Percentiles rank a stretch among this genome's conserved stretches.
These are phyloP conservation scores for Drymonia ruficornis DNA, from an alignment of 2,888 invertebrate genomes.

Conservation along the genomic window DNA sequence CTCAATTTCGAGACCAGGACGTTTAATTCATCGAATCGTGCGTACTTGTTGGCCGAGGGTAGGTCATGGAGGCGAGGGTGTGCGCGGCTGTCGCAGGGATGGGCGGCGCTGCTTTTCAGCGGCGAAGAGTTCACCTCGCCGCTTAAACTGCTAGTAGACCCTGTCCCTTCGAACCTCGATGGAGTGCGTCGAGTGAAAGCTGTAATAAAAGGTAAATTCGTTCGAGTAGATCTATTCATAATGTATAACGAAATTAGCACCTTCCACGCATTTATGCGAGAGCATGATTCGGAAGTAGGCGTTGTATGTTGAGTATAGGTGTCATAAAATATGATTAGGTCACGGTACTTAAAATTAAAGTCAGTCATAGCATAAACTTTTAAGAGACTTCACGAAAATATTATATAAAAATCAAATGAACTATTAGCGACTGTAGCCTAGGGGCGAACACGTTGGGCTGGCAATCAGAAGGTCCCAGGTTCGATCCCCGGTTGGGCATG, in stretches of 20 bases:
- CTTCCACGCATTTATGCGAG: neutral
- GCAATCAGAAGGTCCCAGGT: too few relatives aligned
- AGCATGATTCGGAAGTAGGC: slow-evolving; percentile 4
- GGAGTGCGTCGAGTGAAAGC: slow-evolving; percentile 74
- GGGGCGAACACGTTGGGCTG: too few relatives aligned
- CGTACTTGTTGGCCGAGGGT: slow-evolving; percentile 71
- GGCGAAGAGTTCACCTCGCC: slow-evolving; percentile 58
- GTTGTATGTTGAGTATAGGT: neutral
- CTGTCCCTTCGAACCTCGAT: slow-evolving; percentile 72
- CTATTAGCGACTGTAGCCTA: too few relatives aligned
- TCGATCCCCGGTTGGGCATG: too few relatives aligned
- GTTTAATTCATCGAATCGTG: slow-evolving; percentile 70
- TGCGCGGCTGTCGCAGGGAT: slow-evolving; percentile 50
- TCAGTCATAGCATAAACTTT: neutral
- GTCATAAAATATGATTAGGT: neutral
- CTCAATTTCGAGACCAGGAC: slow-evolving; percentile 75
- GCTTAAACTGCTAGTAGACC: slow-evolving; percentile 70
- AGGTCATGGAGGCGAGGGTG: slow-evolving; percentile 55
- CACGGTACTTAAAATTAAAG: neutral
- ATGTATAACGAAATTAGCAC: slow-evolving; percentile 7
- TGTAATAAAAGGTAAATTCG: slow-evolving; percentile 72
- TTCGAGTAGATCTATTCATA: slow-evolving; percentile 7
- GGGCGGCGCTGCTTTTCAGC: slow-evolving; percentile 70
- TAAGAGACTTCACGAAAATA: too few relatives aligned
- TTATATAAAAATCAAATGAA: too few relatives aligned